Percentiles rank a stretch among this genome's conserved stretches.
phyloP scores from a whole-genome alignment of 1,140 invertebrate genomes.

The Orchestia grillus region DNA sequence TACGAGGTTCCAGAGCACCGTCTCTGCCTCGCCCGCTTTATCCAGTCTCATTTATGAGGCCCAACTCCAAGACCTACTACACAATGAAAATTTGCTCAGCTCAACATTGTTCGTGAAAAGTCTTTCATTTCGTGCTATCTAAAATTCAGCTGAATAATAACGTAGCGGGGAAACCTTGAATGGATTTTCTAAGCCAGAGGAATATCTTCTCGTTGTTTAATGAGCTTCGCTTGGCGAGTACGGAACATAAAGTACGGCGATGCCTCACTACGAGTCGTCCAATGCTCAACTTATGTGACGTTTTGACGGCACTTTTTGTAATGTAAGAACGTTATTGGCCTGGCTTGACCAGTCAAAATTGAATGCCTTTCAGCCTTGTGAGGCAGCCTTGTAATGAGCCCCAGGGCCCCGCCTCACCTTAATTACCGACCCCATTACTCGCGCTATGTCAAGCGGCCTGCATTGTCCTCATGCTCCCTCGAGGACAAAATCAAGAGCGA shows the following conservation, averaged over 20 bases:
- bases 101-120: background rate
- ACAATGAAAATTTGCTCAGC: background rate
- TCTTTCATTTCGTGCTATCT: background rate
- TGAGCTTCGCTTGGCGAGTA: background rate
- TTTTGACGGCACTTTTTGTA: background rate
- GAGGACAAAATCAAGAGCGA: background rate
- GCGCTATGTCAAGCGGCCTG: background rate
- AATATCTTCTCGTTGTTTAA: background rate
- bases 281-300: background rate
- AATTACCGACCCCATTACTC: background rate
- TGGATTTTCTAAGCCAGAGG: background rate
- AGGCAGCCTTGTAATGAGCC: background rate
- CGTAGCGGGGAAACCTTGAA: background rate
- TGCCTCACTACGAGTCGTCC: background rate
- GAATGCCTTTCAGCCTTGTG: background rate
- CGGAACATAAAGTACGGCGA: background rate
- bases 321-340: background rate
- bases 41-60: background rate
- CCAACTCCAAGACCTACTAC: background rate
- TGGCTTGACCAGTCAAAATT: background rate
- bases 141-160: background rate
- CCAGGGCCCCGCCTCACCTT: background rate
- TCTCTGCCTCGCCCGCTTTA: background rate
- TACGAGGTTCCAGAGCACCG: background rate
- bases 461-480: background rate